Conservation (phyloP, 2,888 invertebrate genomes). For the Agrotis puta region DNA sequence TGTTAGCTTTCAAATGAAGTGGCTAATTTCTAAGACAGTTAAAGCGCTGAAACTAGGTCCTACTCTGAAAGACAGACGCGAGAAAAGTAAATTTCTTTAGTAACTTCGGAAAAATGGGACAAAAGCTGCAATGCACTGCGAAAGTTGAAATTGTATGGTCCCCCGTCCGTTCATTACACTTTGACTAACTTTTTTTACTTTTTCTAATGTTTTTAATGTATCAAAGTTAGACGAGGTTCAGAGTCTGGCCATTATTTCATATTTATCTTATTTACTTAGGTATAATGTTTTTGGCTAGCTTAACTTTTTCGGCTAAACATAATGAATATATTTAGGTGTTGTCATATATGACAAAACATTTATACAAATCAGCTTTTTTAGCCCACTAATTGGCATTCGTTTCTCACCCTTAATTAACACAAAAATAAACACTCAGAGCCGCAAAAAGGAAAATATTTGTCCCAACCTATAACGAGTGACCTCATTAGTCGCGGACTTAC, state of each 20-base stretch:
- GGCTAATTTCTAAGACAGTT: constrained; percentile 40
- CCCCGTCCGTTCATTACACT: constrained; percentile 39
- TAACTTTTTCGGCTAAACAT: background rate
- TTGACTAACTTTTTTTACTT: constrained; percentile 53
- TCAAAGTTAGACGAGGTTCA: constrained; percentile 39
- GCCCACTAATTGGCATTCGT: constrained; percentile 50
- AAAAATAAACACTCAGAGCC: constrained; percentile 50
- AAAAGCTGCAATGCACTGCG: constrained; percentile 29
- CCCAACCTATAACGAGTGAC: constrained; percentile 56
- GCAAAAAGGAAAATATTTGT: constrained; percentile 60
- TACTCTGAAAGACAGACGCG: constrained; percentile 12
- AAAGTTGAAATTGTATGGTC: constrained; percentile 52
- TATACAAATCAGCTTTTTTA: constrained; percentile 36
- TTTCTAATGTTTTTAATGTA: constrained; percentile 43
- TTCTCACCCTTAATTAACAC: constrained; percentile 55
- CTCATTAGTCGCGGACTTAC: constrained; percentile 55
- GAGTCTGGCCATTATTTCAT: constrained; percentile 29
- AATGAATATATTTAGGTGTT: constrained; percentile 5
- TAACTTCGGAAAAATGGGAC: constrained; percentile 5
- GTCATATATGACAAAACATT: too few species aligned
- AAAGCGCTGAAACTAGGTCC: constrained; percentile 5
- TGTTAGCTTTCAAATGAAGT: constrained; percentile 48
- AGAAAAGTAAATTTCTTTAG: constrained; percentile 9
- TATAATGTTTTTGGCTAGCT: constrained; percentile 21
- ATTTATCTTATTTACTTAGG: constrained; percentile 38